Evolutionary conservation across 2,888 invertebrate species (phyloP).

Genomic region (Brachylomia viminalis): DNA sequence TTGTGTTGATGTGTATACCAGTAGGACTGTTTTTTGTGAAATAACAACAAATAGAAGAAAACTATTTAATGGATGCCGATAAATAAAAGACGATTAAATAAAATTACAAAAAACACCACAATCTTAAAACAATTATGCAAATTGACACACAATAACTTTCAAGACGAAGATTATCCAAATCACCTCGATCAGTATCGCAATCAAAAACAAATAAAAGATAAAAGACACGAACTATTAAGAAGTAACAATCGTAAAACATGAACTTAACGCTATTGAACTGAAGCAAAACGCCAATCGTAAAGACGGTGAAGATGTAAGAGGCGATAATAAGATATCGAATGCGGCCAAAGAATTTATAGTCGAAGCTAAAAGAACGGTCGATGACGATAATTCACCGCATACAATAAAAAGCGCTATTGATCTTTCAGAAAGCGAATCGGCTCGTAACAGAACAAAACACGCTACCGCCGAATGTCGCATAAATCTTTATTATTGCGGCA

Average conservation of each 20-base stretch:
- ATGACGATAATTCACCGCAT: constrained; percentile 86
- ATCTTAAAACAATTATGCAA: constrained; percentile 48
- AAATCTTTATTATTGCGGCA: constrained; percentile 90
- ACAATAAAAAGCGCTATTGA: constrained; percentile 90
- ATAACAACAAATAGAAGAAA: constrained; percentile 8
- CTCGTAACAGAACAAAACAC: constrained; percentile 90
- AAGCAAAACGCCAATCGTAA: constrained; percentile 76
- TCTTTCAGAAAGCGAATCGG: constrained; percentile 89
- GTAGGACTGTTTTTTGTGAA: neutral
- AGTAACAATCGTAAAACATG: constrained; percentile 69
- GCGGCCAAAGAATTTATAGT: constrained; percentile 83
- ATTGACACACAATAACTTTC: constrained; percentile 34
- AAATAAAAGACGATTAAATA: constrained; percentile 24
- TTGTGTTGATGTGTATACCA: neutral
- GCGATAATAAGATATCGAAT: constrained; percentile 86
- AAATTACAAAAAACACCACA: constrained; percentile 21
- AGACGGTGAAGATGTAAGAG: constrained; percentile 83
- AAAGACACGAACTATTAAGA: constrained; percentile 62
- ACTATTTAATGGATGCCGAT: constrained; percentile 5
- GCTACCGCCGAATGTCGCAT: constrained; percentile 90
- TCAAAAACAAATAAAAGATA: constrained; percentile 58
- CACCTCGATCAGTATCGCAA: constrained; percentile 37
- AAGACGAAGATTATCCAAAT: constrained; percentile 38
- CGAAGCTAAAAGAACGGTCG: constrained; percentile 81
- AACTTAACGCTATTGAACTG: constrained; percentile 70